These are phyloP conservation scores for Toxonevra muliebris DNA, from an alignment of 2,888 invertebrate species.

Conservation along the genomic window DNA sequence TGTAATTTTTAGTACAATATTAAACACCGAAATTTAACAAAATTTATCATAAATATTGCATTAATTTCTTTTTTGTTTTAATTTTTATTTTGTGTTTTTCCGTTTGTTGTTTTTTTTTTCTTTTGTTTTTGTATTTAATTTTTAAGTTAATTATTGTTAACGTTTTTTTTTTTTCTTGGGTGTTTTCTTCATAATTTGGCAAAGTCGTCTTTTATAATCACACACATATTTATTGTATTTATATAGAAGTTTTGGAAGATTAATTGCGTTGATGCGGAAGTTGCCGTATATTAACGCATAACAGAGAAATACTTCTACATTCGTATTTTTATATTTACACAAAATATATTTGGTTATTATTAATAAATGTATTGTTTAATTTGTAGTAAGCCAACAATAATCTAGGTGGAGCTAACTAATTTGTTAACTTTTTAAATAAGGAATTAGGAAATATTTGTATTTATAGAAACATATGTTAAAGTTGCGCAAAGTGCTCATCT, in stretches of 20 bases:
- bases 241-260: constrained; percentile 20
- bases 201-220: background rate
- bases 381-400: too few relatives aligned
- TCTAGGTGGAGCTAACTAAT: too few relatives aligned
- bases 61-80: constrained; percentile 34
- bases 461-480: too few relatives aligned
- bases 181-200: constrained; percentile 39
- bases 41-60: constrained; percentile 39
- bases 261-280: constrained; percentile 28
- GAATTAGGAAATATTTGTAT: too few relatives aligned
- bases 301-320: too few relatives aligned
- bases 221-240: constrained; percentile 14
- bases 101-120: constrained; percentile 4
- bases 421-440: too few relatives aligned
- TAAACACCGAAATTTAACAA: constrained; percentile 17
- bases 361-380: too few relatives aligned
- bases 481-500: too few relatives aligned
- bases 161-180: constrained; percentile 13
- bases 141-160: constrained; percentile 5
- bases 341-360: too few relatives aligned
- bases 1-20: constrained; percentile 26
- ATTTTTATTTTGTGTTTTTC: constrained; percentile 11
- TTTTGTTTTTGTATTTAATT: constrained; percentile 8
- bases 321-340: too few relatives aligned
- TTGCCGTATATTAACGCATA: constrained; percentile 9